These are phyloP conservation scores for Apamea monoglypha DNA, from an alignment of 2,888 invertebrate genomes.

Conservation along the genomic window DNA sequence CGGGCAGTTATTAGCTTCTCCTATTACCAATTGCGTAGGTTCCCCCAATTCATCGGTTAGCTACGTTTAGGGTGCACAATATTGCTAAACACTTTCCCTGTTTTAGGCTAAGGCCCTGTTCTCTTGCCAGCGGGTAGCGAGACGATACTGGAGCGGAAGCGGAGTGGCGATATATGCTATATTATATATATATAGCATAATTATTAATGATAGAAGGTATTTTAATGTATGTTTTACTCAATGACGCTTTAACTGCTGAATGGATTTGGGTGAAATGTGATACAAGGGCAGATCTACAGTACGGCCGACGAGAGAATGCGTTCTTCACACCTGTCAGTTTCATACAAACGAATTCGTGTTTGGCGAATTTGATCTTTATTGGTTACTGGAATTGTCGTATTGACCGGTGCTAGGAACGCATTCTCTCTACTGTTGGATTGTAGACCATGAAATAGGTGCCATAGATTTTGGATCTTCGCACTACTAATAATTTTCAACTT, in stretches of 20 bases:
- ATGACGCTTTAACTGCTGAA: not conserved
- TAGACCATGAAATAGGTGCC: not conserved
- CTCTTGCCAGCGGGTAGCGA: conserved; percentile 5
- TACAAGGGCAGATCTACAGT: not conserved
- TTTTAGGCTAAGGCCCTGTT: not conserved
- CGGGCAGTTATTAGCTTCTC: not conserved
- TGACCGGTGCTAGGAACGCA: too few species aligned
- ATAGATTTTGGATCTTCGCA: not conserved
- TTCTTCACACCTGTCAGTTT: not conserved
- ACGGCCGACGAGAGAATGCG: too few species aligned
- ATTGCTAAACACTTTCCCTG: conserved; percentile 21
- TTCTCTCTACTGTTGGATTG: not conserved
- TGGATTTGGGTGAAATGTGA: not conserved
- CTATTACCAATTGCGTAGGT: conserved; percentile 5
- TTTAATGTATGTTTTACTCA: not conserved
- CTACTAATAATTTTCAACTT: not conserved
- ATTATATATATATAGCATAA: too few species aligned
- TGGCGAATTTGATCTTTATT: not conserved
- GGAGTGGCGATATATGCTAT: too few species aligned
- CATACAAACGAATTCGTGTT: not conserved
- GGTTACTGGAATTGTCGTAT: not conserved
- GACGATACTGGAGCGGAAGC: not conserved
- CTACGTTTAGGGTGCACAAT: conserved; percentile 10
- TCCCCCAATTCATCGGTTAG: not conserved
- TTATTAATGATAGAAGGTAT: not conserved